phyloP scores from a whole-genome alignment of 2,113 vertebrate genomes.

The Ochotona curzoniae region DNA sequence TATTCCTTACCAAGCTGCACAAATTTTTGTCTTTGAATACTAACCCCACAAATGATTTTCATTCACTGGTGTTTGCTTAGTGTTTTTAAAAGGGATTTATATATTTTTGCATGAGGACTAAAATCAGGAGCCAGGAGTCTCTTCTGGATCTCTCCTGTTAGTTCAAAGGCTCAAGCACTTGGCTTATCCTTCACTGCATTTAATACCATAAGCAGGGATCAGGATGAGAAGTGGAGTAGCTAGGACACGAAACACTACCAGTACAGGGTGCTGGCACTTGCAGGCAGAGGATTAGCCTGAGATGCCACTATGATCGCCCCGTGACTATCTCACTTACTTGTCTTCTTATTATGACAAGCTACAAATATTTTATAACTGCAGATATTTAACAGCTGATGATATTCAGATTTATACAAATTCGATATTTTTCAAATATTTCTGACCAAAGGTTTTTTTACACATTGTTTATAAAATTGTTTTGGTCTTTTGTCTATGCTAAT shows the following conservation, averaged over 20 bases:
- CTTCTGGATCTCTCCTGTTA: too few species aligned
- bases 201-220: too few species aligned
- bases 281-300: too few species aligned
- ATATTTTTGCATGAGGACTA: too few species aligned
- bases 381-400: background rate
- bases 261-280: too few species aligned
- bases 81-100: too few species aligned
- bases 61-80: background rate
- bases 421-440: background rate
- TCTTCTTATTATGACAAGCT: background rate
- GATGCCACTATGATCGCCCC: too few species aligned
- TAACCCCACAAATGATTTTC: fast-evolving
- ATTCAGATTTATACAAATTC: background rate
- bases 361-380: background rate
- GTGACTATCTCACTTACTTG: background rate
- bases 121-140: too few species aligned
- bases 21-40: background rate
- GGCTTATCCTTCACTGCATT: too few species aligned
- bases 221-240: too few species aligned
- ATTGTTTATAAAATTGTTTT: background rate
- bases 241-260: too few species aligned
- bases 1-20: background rate
- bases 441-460: background rate
- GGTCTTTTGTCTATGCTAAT: background rate
- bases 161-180: too few species aligned